Conservation (phyloP, 2,113 vertebrate genomes). For the Pogona vitticeps region DNA sequence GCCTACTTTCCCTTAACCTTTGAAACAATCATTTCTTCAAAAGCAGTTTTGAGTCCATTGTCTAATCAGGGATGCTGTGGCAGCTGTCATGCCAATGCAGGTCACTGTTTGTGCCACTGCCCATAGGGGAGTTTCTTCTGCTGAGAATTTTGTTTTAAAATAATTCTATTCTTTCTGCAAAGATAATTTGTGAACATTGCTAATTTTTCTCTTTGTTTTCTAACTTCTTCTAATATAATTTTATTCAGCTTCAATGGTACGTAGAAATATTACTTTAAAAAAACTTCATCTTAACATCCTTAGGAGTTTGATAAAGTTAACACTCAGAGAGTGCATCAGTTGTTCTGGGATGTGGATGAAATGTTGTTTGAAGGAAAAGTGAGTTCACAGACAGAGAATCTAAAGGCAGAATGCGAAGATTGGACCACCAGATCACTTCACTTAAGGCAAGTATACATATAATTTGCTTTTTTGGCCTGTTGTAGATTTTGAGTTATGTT, state of each 20-base stretch:
- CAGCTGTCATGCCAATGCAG: not conserved
- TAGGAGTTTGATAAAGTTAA: constrained; percentile 86
- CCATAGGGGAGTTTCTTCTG: too few relatives aligned
- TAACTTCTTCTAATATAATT: not conserved
- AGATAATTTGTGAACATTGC: not conserved
- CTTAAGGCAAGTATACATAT: constrained; percentile 74
- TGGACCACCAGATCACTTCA: constrained; percentile 82
- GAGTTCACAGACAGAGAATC: constrained; percentile 73
- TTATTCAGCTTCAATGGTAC: not conserved
- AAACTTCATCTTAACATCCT: constrained; percentile 16
- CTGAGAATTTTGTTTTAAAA: not conserved
- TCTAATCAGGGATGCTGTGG: not conserved
- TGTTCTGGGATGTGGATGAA: constrained; percentile 85
- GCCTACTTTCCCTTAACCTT: not conserved
- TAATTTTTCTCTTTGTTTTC: not conserved
- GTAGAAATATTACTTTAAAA: constrained; percentile 18
- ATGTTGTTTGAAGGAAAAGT: constrained; percentile 85
- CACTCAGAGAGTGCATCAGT: constrained; percentile 79
- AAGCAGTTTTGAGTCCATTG: not conserved
- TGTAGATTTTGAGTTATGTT: not conserved
- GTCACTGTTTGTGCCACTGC: not conserved
- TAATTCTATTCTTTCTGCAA: not conserved
- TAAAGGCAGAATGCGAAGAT: constrained; percentile 79
- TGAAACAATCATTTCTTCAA: not conserved
- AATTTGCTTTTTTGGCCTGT: not conserved